Evolutionary conservation across 2,888 invertebrate genomes (phyloP).

Genomic region (Synergus gifuensis): DNA sequence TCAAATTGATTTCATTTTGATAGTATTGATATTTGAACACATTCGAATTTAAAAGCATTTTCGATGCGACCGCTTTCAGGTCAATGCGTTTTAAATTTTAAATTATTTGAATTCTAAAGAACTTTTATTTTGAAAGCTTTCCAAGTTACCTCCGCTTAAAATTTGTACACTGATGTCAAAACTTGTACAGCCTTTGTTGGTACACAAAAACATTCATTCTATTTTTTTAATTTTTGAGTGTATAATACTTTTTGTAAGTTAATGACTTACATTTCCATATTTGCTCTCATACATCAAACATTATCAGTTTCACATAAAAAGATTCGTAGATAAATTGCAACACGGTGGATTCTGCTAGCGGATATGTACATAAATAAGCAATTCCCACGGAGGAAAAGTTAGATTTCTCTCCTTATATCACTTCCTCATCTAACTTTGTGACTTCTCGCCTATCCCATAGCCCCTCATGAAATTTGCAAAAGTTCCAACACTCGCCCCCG

Average conservation of each 20-base stretch:
- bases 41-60: not conserved
- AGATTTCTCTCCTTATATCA: conserved; percentile 38
- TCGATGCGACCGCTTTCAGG: not conserved
- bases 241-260: no score
- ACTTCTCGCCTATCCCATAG: conserved; percentile 37
- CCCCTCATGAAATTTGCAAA: conserved; percentile 41
- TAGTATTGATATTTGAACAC: not conserved
- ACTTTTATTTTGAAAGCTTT: conserved; percentile 38
- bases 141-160: conserved; percentile 12
- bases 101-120: conserved; percentile 16
- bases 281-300: conserved; percentile 6
- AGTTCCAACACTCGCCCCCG: conserved; percentile 25
- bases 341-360: conserved; percentile 32
- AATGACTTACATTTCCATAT: no score
- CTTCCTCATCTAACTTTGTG: conserved; percentile 42
- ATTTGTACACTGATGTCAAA: not conserved
- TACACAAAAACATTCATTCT: not conserved
- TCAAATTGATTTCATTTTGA: not conserved
- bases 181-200: not conserved
- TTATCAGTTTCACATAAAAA: conserved; percentile 36
- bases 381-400: conserved; percentile 40
- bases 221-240: no score
- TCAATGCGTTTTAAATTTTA: conserved; percentile 11
- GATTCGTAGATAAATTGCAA: conserved; percentile 25
- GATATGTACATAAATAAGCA: conserved; percentile 41